phyloP scores from a whole-genome alignment of 2,113 vertebrate genomes.

The Campylorhamphus procurvoides region DNA sequence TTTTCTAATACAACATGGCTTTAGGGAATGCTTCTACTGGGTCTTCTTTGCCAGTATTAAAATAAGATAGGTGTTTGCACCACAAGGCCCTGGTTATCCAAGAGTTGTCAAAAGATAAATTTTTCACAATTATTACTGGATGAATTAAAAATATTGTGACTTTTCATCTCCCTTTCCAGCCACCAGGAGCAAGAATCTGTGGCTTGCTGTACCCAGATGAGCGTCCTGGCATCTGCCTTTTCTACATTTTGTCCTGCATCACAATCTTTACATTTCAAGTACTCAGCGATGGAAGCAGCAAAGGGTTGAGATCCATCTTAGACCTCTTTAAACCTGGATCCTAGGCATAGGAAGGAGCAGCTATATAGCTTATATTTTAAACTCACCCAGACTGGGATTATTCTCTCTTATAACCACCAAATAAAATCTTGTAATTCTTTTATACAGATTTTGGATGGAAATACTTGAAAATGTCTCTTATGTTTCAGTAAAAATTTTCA shows the following conservation, averaged over 20 bases:
- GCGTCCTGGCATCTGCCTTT: neutral
- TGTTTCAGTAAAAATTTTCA: neutral
- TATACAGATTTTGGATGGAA: neutral
- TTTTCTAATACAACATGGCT: neutral
- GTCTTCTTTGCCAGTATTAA: neutral
- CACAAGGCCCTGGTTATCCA: neutral
- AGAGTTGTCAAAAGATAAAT: neutral
- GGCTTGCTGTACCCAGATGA: neutral
- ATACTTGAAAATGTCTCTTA: slow-evolving; percentile 1
- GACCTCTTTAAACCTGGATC: neutral
- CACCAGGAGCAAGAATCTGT: neutral
- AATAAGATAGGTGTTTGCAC: neutral
- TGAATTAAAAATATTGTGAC: neutral
- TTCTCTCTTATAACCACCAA: neutral
- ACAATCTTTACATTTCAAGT: neutral
- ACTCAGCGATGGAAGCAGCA: neutral
- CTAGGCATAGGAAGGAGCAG: neutral
- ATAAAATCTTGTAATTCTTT: neutral
- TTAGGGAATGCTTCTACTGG: neutral
- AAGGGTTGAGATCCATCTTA: neutral
- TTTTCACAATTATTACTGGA: neutral
- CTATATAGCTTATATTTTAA: slow-evolving; percentile 7
- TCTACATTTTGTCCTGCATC: neutral
- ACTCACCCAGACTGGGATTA: neutral
- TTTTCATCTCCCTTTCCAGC: neutral